Base-by-base conservation (phyloP, 1,140 invertebrate genomes). In the Heliconius nattereri region DNA sequence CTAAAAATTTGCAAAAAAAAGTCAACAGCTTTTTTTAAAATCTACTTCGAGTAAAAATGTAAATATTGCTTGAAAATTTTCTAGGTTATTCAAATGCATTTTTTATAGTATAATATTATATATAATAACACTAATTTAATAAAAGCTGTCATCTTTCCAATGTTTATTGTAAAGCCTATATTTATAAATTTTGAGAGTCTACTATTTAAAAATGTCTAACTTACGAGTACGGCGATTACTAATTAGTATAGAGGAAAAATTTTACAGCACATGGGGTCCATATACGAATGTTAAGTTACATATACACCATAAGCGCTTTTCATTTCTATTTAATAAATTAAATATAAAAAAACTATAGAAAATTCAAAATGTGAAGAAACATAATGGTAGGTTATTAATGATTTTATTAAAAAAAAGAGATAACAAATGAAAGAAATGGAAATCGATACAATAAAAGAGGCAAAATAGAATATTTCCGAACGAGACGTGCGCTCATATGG, bases 401-500 rank as follows among this genome's bases (percentile, higher is more conserved):
- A 8, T 54, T 54, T 54, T 19, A 54, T 54, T n/a, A 8, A n/a
- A 35, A 54, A 52, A n/a, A 54, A 19, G 52, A n/a, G 0, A 54
- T 54, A 52, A 11, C 13, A 45, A 45, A 45, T 45, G 40, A 35
- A 35, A 35, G 7, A 35, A 35, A 35, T 35, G 32, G 32, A 35
- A 35, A 35, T 35, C 32, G 32, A 45, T 5, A 45, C 13, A 45
- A 45, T 45, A 16, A 2, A 45, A 45, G 13, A 5, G 40, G 40
- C 40, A 45, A 45, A 45, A 45, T 11, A 45, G 40, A 45, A 45
- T 45, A 45, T 45, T 45, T 45, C 40, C 7, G 9, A 45, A 45
- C 8, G 40, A 45, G 9, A 45, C 40, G 40, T 45, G 49, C 19
- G 83, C 95, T 96, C 98, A 99, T 92, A 98, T 98, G 89, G 97